Evolutionary conservation across 2,888 invertebrate genomes (phyloP), one percentile per base, ranked within the genome.

Genomic region (Rhamnusium bicolor): DNA sequence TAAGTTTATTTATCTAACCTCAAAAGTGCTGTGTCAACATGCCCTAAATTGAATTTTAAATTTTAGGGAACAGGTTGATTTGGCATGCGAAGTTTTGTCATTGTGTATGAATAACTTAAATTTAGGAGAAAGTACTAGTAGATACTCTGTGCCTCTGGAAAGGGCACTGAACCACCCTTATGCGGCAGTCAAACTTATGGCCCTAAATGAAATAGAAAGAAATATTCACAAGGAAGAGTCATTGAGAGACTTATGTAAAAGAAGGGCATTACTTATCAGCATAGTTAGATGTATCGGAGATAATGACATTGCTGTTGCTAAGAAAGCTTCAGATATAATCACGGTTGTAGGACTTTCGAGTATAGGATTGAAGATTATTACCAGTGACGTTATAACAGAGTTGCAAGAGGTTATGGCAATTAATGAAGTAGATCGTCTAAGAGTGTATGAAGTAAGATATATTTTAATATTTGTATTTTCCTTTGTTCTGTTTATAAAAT

Each of bases 51-150:
- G 40, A 40, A 27, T 49, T 16, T 58, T 18, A 69, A 65, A 72
- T 85, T 84, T 62, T 82, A 92, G 93, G 76, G 89, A 91, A 72
- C 91, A 92, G 82, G 87, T 92, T 3, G 90, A 91, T 79, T 82
- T 92, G 70, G 91, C 93, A 16, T 92, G 92, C 83, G 92, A 93
- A 81, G 91, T 94, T 4, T 86, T 94, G 46, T 89, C 91, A 53
- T 86, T 91, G 72, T 91, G 93, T 81, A 90, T 95, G 85, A 89
- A 91, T 8, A 92, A 92, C 80, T 88, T 94, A 78, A 89, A 89
- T 69, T 86, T 92, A 58, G 91, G 90, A n/a, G 91, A 92, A 78
- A 89, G 92, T 29, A 88, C 93, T 1, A 90, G 88, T 79, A 89
- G 90, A 68, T 92, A 93, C 82, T 91, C 91, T 18, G 87, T 89